Evolutionary conservation across 2,888 invertebrate species (phyloP).

Genomic region (Stenoptilia bipunctidactyla): DNA sequence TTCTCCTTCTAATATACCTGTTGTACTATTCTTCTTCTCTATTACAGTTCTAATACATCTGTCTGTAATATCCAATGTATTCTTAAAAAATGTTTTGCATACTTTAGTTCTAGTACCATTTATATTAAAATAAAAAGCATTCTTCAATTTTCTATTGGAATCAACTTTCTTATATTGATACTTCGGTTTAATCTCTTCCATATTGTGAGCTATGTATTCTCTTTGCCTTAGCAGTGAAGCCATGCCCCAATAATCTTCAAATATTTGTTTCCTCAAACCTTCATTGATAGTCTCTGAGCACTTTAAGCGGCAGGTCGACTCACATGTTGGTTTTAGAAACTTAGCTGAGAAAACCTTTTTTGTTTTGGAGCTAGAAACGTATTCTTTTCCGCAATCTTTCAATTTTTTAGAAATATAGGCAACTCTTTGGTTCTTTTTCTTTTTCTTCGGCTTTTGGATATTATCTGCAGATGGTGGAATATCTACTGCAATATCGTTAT

Average conservation of each 20-base stretch:
- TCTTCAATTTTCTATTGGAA: conserved; percentile 9
- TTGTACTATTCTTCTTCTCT: conserved; percentile 4
- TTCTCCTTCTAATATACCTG: no score
- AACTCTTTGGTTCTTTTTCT: no score
- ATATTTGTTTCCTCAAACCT: conserved; percentile 5
- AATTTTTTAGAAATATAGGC: no score
- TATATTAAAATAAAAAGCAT: conserved; percentile 5
- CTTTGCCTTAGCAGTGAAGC: conserved; percentile 7
- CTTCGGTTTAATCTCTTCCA: conserved; percentile 9
- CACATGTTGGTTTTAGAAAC: no score
- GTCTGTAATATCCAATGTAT: conserved; percentile 7
- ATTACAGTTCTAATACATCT: conserved; percentile 9
- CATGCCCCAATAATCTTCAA: conserved; percentile 9
- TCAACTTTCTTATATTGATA: conserved; percentile 11
- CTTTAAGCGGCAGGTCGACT: conserved; percentile 9
- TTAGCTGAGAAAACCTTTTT: no score
- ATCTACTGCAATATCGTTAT: no score
- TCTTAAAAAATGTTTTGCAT: conserved; percentile 7
- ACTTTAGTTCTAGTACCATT: conserved; percentile 4
- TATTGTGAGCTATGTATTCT: conserved; percentile 10
- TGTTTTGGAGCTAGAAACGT: no score
- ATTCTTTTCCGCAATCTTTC: no score
- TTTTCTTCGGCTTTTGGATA: no score
- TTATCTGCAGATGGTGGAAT: no score
- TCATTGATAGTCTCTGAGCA: conserved; percentile 8